phyloP scores from a whole-genome alignment of 1,140 invertebrate genomes.

The Anastrepha ludens region DNA sequence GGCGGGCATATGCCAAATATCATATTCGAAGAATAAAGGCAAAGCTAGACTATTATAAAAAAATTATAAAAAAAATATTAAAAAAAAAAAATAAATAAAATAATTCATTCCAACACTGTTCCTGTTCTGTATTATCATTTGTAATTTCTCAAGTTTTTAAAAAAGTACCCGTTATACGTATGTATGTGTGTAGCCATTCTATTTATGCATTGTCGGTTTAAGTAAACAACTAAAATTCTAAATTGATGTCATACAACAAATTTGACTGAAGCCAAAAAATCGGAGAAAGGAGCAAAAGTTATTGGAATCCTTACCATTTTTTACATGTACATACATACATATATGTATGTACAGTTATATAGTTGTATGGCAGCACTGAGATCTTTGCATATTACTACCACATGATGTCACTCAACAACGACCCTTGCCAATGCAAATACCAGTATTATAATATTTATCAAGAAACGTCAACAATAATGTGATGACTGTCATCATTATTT shows the following conservation, averaged over 20 bases:
- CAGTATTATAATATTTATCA: slow-evolving; percentile 40
- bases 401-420: slow-evolving; percentile 45
- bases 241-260: slow-evolving; percentile 14
- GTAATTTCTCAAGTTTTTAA: too few relatives aligned
- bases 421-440: neutral
- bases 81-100: too few relatives aligned
- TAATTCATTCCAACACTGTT: too few relatives aligned
- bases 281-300: neutral
- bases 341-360: neutral
- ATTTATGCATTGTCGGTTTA: neutral
- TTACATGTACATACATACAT: neutral
- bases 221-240: slow-evolving; percentile 37
- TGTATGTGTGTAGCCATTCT: too few relatives aligned
- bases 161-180: too few relatives aligned
- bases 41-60: too few relatives aligned
- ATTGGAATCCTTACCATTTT: neutral
- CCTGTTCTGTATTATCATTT: too few relatives aligned
- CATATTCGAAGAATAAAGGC: too few relatives aligned
- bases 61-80: too few relatives aligned
- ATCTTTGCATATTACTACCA: slow-evolving; percentile 23
- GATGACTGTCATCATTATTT: slow-evolving; percentile 50
- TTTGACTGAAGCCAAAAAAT: neutral
- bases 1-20: too few relatives aligned
- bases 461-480: slow-evolving; percentile 19
- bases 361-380: too few relatives aligned